A percentile compares a stretch with the other conserved stretches of the same genome.
phyloP scores from a whole-genome alignment of 2,113 vertebrate genomes.

The Mixornis gularis region DNA sequence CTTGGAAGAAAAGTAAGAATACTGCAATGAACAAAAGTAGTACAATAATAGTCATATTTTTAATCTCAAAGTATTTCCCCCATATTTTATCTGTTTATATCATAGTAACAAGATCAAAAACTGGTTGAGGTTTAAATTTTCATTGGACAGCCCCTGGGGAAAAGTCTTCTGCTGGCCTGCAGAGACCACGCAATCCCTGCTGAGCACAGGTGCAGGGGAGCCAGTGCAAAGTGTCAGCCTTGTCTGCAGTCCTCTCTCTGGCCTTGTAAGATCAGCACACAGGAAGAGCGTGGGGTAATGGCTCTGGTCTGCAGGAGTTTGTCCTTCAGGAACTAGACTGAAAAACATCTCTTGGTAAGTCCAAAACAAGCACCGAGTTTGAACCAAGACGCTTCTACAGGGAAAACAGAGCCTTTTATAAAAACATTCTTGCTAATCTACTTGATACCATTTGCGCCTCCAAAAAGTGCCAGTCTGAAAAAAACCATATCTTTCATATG shows the following conservation, averaged over 20 bases:
- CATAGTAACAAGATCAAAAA: background rate
- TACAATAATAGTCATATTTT: background rate
- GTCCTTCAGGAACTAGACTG: background rate
- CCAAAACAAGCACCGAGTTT: background rate
- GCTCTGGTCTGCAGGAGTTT: background rate
- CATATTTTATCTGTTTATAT: background rate
- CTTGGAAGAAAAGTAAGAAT: background rate
- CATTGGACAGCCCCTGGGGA: background rate
- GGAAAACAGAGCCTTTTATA: background rate
- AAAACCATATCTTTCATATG: background rate
- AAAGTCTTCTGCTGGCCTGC: background rate
- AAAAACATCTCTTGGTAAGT: background rate
- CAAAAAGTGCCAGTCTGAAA: background rate
- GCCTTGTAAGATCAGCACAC: background rate
- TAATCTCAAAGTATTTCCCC: background rate
- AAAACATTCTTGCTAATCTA: constrained; percentile 14
- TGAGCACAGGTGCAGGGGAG: background rate
- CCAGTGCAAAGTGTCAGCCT: background rate
- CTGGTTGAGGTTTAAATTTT: background rate
- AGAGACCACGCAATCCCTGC: background rate
- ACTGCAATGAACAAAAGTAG: background rate
- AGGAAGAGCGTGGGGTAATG: background rate
- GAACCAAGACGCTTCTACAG: background rate
- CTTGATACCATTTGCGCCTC: background rate
- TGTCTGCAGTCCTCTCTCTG: background rate